Conservation (phyloP, 2,888 invertebrate genomes). For the Drosophila putrida region DNA sequence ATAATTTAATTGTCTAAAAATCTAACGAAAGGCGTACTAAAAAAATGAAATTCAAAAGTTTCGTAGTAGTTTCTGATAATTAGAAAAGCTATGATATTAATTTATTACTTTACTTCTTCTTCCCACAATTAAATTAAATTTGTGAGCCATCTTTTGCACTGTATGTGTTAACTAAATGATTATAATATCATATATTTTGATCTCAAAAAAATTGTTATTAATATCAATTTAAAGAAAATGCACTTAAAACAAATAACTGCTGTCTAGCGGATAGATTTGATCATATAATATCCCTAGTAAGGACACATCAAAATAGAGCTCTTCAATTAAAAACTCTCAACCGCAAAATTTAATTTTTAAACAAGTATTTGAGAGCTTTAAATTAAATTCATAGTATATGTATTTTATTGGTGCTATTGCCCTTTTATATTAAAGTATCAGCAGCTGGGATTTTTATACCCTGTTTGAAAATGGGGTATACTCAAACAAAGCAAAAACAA, state of each 20-base stretch:
- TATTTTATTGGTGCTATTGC: neutral
- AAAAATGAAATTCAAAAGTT: neutral
- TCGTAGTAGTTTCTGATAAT: too few species aligned
- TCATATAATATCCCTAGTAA: neutral
- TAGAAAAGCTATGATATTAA: too few species aligned
- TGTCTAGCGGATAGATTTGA: too few species aligned
- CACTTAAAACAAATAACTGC: too few species aligned
- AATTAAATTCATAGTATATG: neutral
- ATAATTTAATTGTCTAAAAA: too few species aligned
- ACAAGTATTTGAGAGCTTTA: neutral
- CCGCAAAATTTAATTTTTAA: neutral
- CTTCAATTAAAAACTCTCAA: neutral
- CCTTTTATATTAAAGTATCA: neutral
- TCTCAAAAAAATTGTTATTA: too few species aligned
- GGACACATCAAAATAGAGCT: neutral
- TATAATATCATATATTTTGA: too few species aligned
- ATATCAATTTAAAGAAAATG: too few species aligned
- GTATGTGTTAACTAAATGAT: too few species aligned
- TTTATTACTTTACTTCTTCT: too few species aligned
- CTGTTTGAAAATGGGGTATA: slow-evolving; percentile 3
- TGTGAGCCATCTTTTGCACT: too few species aligned
- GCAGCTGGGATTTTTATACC: neutral
- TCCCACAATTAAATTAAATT: too few species aligned
- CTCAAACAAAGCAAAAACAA: neutral
- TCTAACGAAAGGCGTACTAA: neutral